Evolutionary conservation across 2,888 invertebrate species (phyloP).

Genomic region (Eubasilissa splendida): DNA sequence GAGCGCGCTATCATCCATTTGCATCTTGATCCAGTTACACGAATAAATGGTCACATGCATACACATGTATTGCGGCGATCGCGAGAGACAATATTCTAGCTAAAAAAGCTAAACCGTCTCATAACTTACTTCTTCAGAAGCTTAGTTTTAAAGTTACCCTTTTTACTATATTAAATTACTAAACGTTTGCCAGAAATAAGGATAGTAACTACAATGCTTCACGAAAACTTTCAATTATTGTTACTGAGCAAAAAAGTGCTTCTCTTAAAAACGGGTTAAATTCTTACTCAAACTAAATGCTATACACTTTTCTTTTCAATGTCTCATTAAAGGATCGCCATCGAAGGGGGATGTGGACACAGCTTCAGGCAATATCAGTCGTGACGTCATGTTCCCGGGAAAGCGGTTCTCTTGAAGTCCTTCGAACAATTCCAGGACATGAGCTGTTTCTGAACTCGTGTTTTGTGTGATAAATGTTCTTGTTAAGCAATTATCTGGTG

Average conservation of each 20-base stretch:
- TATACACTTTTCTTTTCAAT: neutral
- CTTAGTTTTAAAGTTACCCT: neutral
- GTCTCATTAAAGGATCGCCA: too few species aligned
- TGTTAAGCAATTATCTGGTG: neutral
- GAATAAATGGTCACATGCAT: slow-evolving; percentile 37
- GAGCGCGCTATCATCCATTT: slow-evolving; percentile 47
- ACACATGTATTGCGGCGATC: neutral
- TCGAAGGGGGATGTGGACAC: neutral
- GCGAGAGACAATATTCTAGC: neutral
- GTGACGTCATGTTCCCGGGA: too few species aligned
- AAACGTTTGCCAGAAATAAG: neutral
- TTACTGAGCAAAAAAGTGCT: too few species aligned
- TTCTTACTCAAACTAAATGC: too few species aligned
- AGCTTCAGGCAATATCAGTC: neutral
- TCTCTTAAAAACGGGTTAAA: too few species aligned
- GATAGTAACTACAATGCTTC: too few species aligned
- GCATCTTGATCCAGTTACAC: slow-evolving; percentile 49
- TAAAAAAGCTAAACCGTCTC: too few species aligned
- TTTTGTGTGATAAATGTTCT: slow-evolving; percentile 1
- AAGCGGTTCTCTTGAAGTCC: slow-evolving; percentile 1
- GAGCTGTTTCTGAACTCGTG: too few species aligned
- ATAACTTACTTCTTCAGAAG: neutral
- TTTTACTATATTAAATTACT: neutral
- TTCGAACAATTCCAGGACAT: neutral
- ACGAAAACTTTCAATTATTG: too few species aligned